These are phyloP conservation scores for Ptychodera flava DNA, from an alignment of 35 echinoderm and acorn worm species.

Conservation along the genomic window DNA sequence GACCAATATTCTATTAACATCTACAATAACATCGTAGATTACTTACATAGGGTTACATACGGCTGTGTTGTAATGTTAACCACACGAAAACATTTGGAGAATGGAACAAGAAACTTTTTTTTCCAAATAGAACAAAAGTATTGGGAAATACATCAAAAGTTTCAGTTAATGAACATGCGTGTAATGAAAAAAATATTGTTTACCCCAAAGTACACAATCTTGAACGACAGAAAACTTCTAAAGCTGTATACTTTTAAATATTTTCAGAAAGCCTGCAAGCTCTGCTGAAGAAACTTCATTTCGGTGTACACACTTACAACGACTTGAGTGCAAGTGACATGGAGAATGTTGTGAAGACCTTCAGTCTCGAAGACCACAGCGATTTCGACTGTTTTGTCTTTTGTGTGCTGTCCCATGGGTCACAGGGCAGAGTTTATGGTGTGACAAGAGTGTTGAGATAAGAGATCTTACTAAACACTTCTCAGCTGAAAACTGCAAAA, in stretches of 20 bases:
- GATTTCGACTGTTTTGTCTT: neutral
- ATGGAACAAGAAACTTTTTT: too few relatives aligned
- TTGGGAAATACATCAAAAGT: neutral
- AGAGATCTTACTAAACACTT: slow-evolving; percentile 3
- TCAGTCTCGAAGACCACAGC: neutral
- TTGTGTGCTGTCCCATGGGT: neutral
- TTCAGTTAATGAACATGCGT: neutral
- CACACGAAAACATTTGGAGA: too few relatives aligned
- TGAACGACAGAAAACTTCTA: neutral
- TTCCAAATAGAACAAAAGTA: neutral
- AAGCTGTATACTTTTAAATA: neutral
- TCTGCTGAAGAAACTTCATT: neutral
- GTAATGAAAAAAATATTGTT: neutral
- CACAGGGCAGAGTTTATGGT: neutral
- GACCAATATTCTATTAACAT: too few relatives aligned
- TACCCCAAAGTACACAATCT: neutral
- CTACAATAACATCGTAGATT: too few relatives aligned
- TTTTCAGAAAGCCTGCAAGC: neutral
- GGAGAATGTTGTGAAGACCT: neutral
- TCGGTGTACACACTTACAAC: neutral
- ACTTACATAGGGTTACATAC: too few relatives aligned
- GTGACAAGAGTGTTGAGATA: neutral
- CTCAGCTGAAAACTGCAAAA: slow-evolving; percentile 13
- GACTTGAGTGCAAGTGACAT: neutral
- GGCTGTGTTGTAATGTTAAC: too few relatives aligned